These are phyloP conservation scores for Zosterops borbonicus DNA, from an alignment of 2,113 vertebrate species.

Conservation along the genomic window DNA sequence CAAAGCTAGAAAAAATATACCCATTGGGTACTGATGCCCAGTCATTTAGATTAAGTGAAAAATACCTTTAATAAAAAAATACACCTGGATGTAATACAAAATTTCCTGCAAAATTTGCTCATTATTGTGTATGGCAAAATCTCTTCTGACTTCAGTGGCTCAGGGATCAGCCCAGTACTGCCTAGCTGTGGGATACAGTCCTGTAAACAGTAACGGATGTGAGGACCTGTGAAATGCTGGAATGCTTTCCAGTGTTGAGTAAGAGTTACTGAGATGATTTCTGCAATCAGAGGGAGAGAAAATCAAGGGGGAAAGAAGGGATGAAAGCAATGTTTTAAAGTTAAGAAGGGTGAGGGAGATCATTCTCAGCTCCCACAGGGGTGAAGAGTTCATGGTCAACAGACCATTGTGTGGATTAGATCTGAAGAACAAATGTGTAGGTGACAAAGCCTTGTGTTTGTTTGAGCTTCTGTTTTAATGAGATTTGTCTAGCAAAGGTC, in stretches of 20 bases:
- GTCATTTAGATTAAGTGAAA: conserved; percentile 21
- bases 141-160: not conserved
- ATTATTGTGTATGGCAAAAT: not conserved
- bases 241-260: not conserved
- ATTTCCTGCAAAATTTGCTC: not conserved
- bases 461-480: conserved; percentile 6
- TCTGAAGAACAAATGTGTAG: not conserved
- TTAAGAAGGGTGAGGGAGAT: not conserved
- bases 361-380: not conserved
- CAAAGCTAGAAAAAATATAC: not conserved
- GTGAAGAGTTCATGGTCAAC: not conserved
- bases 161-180: not conserved
- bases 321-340: not conserved
- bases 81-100: conserved; percentile 12
- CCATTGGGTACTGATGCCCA: not conserved
- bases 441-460: conserved; percentile 4
- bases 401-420: not conserved
- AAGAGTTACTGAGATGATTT: not conserved
- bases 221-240: not conserved
- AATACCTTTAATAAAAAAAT: conserved; percentile 21
- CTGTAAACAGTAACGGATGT: not conserved
- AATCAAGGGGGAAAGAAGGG: not conserved
- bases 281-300: not conserved
- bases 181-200: not conserved
- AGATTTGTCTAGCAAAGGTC: not conserved